A percentile compares a stretch with the other conserved stretches of the same genome.
Conservation (phyloP, 2,113 vertebrate species). For the Scatophagus argus region DNA sequence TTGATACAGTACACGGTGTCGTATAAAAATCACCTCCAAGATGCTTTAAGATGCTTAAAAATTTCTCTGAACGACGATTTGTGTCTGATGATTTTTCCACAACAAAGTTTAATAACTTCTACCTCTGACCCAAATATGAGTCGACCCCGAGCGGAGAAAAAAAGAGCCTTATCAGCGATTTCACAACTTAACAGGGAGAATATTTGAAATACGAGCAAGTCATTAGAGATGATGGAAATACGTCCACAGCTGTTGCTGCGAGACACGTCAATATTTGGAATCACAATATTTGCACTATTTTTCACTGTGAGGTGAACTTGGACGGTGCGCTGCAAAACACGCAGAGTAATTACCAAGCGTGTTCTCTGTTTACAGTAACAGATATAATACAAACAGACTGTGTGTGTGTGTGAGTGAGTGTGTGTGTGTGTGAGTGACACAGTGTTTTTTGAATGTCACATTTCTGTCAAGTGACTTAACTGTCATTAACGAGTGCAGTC, state of each 20-base stretch:
- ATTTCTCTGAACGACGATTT: background rate
- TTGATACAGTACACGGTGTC: too few species aligned
- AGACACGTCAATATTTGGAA: conserved; percentile 48
- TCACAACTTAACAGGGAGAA: conserved; percentile 34
- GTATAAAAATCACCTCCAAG: background rate
- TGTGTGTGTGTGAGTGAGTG: background rate
- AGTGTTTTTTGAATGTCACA: background rate
- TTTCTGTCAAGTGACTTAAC: too few species aligned
- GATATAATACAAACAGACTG: conserved; percentile 19
- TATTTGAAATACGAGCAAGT: conserved; percentile 26
- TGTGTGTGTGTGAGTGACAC: background rate
- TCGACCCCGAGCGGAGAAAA: background rate
- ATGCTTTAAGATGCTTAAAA: background rate
- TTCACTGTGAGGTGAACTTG: conserved; percentile 45
- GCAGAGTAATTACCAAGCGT: conserved; percentile 23
- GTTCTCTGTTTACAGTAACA: conserved; percentile 56
- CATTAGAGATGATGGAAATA: conserved; percentile 29
- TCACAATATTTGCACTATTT: conserved; percentile 62
- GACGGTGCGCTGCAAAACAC: conserved; percentile 13
- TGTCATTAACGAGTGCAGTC: too few species aligned
- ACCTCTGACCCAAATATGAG: background rate
- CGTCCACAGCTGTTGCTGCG: conserved; percentile 42
- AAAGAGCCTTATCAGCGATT: conserved; percentile 34
- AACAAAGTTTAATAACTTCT: background rate
- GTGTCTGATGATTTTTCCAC: background rate